Percentiles rank a stretch among this genome's conserved stretches.
Evolutionary conservation across 1,140 invertebrate species (phyloP).

Genomic region (Drosophila guanche): DNA sequence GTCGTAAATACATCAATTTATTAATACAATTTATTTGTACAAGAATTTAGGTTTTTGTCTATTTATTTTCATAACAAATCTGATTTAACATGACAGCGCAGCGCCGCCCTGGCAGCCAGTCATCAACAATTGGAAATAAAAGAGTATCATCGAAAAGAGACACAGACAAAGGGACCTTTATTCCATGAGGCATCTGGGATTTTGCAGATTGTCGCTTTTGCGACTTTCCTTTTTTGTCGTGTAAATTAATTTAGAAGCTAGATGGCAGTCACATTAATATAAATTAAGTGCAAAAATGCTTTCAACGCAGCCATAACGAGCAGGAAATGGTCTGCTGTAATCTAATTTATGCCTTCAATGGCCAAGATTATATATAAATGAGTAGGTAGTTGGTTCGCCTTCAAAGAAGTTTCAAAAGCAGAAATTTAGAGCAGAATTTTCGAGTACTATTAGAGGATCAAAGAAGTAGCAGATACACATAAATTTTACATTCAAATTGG

Average conservation of each 20-base stretch:
- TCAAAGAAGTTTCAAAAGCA: constrained; percentile 1
- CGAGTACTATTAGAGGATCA: no score
- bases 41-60: constrained; percentile 59
- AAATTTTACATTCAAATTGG: no score
- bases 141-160: background rate
- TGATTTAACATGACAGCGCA: constrained; percentile 66
- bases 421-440: background rate
- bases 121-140: constrained; percentile 33
- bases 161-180: constrained; percentile 6
- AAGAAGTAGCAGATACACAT: no score
- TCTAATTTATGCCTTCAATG: constrained; percentile 72
- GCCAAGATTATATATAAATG: background rate
- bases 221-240: constrained; percentile 18
- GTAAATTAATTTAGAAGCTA: constrained; percentile 72
- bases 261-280: constrained; percentile 70
- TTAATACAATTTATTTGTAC: constrained; percentile 1
- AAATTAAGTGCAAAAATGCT: constrained; percentile 77
- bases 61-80: constrained; percentile 76
- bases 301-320: constrained; percentile 56
- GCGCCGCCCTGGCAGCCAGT: constrained; percentile 17
- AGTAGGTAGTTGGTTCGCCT: constrained; percentile 8
- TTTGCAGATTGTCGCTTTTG: constrained; percentile 37
- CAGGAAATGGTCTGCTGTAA: constrained; percentile 57
- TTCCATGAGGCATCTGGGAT: constrained; percentile 72
- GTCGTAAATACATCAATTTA: constrained; percentile 53